Percentiles rank a stretch among this genome's conserved stretches.
Conservation (phyloP, 1,140 invertebrate species). For the Melanaphis sacchari region DNA sequence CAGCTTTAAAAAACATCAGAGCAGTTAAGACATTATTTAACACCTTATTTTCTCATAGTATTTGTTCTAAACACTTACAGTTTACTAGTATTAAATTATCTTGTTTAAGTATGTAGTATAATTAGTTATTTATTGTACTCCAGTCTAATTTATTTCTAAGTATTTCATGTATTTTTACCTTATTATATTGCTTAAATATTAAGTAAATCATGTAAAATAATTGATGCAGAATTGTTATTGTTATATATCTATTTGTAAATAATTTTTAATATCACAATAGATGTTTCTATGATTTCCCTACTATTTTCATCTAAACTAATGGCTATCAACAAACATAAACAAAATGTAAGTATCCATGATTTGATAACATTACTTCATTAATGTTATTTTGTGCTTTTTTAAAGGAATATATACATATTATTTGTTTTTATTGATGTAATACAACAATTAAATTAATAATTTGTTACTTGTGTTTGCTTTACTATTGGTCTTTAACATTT, state of each 20-base stretch:
- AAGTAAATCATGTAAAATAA: neutral
- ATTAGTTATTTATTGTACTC: conserved; percentile 16
- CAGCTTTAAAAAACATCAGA: neutral
- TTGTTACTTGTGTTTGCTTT: neutral
- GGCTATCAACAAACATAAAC: conserved; percentile 16
- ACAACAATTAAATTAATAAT: neutral
- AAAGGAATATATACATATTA: neutral
- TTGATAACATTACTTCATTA: conserved; percentile 13
- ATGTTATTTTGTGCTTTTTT: neutral
- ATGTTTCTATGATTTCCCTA: neutral
- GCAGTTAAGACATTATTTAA: conserved; percentile 8
- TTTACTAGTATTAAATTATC: neutral
- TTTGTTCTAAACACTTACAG: neutral
- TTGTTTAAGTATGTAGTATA: conserved; percentile 14
- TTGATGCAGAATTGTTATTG: conserved; percentile 28
- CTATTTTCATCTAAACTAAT: conserved; percentile 30
- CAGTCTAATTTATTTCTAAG: neutral
- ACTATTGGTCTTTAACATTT: neutral
- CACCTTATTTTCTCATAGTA: neutral
- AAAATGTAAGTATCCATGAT: conserved; percentile 18
- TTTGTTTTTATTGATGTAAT: neutral
- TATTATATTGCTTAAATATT: conserved; percentile 2
- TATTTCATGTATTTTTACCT: neutral
- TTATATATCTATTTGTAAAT: neutral
- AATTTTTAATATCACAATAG: neutral